These are phyloP conservation scores for Vicugna pacos DNA, from an alignment of 2,113 vertebrate species.

Conservation along the genomic window DNA sequence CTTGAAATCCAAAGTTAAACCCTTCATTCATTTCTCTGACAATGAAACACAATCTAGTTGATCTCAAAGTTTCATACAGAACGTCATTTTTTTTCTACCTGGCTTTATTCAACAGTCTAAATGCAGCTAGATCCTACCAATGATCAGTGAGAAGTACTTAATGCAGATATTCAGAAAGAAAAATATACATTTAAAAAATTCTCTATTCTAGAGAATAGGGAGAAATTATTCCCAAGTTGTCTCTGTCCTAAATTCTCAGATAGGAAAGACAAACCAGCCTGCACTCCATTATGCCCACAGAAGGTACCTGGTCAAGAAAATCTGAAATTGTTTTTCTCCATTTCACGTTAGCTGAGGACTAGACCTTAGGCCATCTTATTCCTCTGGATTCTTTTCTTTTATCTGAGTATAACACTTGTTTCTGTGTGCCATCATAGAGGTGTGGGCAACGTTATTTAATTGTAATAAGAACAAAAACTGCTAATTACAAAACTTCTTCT, in stretches of 20 bases:
- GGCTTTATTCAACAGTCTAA: constrained; percentile 9
- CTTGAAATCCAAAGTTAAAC: background rate
- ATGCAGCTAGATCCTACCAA: background rate
- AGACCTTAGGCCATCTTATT: background rate
- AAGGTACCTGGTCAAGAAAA: background rate
- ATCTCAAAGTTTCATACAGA: background rate
- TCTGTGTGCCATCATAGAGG: background rate
- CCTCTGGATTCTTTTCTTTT: constrained; percentile 14
- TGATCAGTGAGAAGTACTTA: background rate
- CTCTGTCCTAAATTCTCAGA: constrained; percentile 17
- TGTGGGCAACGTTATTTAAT: background rate
- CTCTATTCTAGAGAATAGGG: constrained; percentile 68
- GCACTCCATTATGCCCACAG: background rate
- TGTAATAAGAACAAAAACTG: constrained; percentile 36
- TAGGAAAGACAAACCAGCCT: constrained; percentile 20
- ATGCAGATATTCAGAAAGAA: background rate
- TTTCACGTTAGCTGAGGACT: background rate
- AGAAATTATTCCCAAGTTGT: constrained; percentile 60
- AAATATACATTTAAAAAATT: background rate
- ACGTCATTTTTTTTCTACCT: background rate
- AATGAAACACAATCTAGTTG: background rate
- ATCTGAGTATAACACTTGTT: background rate
- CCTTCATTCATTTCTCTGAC: constrained; percentile 23
- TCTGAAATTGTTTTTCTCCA: background rate
- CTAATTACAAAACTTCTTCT: background rate